Evolutionary conservation across 2,888 invertebrate species (phyloP).

Genomic region (Alloscopus bannaensis): DNA sequence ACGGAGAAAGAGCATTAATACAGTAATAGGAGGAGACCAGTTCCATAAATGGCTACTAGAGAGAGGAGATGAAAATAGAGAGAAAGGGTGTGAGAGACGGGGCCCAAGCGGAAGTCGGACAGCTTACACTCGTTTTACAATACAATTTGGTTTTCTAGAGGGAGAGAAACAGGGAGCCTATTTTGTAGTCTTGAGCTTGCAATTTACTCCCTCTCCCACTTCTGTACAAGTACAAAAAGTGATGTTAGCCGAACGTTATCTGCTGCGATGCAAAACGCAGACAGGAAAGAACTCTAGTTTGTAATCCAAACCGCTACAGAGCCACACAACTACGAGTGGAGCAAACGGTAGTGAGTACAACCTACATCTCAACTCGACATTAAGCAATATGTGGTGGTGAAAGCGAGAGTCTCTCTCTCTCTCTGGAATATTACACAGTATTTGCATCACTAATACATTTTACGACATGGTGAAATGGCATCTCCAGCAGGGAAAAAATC

Average conservation of each 20-base stretch:
- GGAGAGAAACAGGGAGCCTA: too few relatives aligned
- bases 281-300: not conserved
- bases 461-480: constrained; percentile 15
- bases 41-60: too few relatives aligned
- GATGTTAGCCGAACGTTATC: too few relatives aligned
- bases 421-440: not conserved
- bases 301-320: constrained; percentile 20
- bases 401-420: not conserved
- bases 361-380: too few relatives aligned
- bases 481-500: not conserved
- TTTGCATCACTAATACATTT: constrained; percentile 10
- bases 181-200: not conserved
- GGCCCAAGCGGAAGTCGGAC: constrained; percentile 2
- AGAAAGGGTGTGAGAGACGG: too few relatives aligned
- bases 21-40: not conserved
- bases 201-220: not conserved
- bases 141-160: constrained; percentile 6
- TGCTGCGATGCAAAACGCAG: not conserved
- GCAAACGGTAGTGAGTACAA: too few relatives aligned
- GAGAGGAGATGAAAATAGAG: not conserved
- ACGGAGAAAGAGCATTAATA: constrained; percentile 15
- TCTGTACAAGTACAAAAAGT: too few relatives aligned
- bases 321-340: not conserved
- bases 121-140: constrained; percentile 14
- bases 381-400: too few relatives aligned